Percentiles rank a stretch among this genome's conserved stretches.
phyloP scores from a whole-genome alignment of 2,888 invertebrate genomes.

The Clepsis dumicolana region DNA sequence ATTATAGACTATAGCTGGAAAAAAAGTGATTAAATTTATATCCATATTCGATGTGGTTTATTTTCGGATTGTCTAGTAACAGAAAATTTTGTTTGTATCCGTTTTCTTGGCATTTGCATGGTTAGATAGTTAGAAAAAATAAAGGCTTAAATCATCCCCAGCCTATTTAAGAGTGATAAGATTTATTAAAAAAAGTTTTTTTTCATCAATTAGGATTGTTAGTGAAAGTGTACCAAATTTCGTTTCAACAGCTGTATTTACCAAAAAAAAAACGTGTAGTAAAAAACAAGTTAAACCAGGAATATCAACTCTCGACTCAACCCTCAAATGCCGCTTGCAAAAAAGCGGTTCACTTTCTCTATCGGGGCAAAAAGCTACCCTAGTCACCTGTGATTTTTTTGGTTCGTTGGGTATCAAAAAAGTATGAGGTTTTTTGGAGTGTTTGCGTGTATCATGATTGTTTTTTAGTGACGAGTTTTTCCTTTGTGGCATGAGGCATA shows the following conservation, averaged over 20 bases:
- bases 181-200: no score
- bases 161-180: no score
- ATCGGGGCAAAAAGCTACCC: slow-evolving; percentile 27
- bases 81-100: no score
- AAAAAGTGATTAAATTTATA: no score
- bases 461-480: not conserved
- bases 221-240: not conserved
- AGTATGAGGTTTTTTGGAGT: slow-evolving; percentile 29
- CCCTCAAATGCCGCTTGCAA: slow-evolving; percentile 35
- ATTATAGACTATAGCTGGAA: no score
- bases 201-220: no score
- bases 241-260: slow-evolving; percentile 40
- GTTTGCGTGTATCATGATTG: not conserved
- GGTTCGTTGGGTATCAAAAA: slow-evolving; percentile 46
- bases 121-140: no score
- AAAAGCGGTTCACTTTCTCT: slow-evolving; percentile 42
- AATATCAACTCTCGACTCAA: slow-evolving; percentile 23
- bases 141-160: no score
- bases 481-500: no score
- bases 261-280: slow-evolving; percentile 25
- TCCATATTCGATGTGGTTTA: no score
- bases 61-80: no score
- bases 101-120: no score
- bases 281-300: slow-evolving; percentile 20
- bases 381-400: slow-evolving; percentile 37